Base-by-base conservation (phyloP, 2,888 invertebrate genomes). In the Tridacna gigas region DNA sequence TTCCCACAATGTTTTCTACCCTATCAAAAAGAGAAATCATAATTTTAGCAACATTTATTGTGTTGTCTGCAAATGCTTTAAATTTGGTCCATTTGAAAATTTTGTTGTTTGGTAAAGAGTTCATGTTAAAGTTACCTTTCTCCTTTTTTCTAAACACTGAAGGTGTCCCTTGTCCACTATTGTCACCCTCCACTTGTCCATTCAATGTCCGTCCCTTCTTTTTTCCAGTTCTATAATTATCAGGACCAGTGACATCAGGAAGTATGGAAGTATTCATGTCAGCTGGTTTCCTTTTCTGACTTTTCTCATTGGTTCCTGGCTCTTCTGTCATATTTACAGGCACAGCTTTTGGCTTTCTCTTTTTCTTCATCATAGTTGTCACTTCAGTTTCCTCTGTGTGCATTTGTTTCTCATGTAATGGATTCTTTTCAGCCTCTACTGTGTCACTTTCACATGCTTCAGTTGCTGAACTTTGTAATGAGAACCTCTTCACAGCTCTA, bases 231-330 rank as follows among this genome's bases (percentile, higher is more conserved):
- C n/a, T 11, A 61, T n/a, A 15, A 22, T 61, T n/a, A 61, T n/a
- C n/a, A 61, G n/a, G 22, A 61, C n/a, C 2, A 61, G n/a, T 61
- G 15, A 28, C 28, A 12, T 65, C 26, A 65, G 65, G 65, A 18
- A 65, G 28, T 18, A 65, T 65, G 15, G 65, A 65, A 13, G 65
- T 65, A 26, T 65, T 65, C 11, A 65, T 26, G 26, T 65, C 65
- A 4, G 37, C 37, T 37, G 37, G 37, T 37, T 37, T 37, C 37
- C 37, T 37, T 37, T 37, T 37, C 37, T 37, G 37, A 37, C 37
- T 18, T 22, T 9, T 18, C 15, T n/a, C 26, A 37, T 7, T 37
- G 37, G 37, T 37, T n/a, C 5, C 45, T 71, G 71, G n/a, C 47
- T 69, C 69, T 28, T 69, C 69, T 28, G 47, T n/a, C 20, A 22